Base-by-base conservation (phyloP, 1,140 invertebrate genomes). In the Scaptomyza graminum region DNA sequence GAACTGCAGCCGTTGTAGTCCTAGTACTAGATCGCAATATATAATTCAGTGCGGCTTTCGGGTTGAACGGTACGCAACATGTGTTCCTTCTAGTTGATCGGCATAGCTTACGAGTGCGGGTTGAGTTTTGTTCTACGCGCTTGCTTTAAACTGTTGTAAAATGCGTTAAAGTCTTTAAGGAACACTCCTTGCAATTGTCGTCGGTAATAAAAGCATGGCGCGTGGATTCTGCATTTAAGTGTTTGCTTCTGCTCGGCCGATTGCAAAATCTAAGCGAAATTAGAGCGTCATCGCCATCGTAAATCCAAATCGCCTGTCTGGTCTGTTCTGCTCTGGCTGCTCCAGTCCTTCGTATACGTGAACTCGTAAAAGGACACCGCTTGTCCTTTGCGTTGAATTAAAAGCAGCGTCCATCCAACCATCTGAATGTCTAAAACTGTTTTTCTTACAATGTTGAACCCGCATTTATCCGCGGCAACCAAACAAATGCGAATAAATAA, bases 191-290 rank as follows among this genome's bases (percentile, higher is more conserved):
- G 12, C 49, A 74, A 76, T 72, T 70, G 76, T 62, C 64, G 69
- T 31, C 65, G 56, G 73, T 31, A 75, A 70, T 71, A 66, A 67
- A 67, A 65, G 16, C 49, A 47, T 52, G 59, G 22, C 55, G 50
- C 54, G 64, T 67, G 75, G 11, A 79, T 25, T 60, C 46, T 51
- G 57, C 60, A 50, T 52, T 61, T 69, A 61, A 70, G 61, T 57
- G 74, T 54, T 46, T 44, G 34, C 56, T 85, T 85, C 60, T 67
- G 82, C 77, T 87, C 61, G 15, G 65, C 62, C 65, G 67, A 70
- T 73, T 79, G 66, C 62, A 44, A 76, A 88, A 88, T 88, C 72
- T 88, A 88, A 88, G 73, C 84, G 73, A 69, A 76, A 76, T 81
- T 79, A 76, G 79, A 76, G 73, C 68, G 79, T 47, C 66, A 62